Evolutionary conservation across 2,113 vertebrate genomes (phyloP), one percentile per base, ranked within the genome.

Genomic region (Stercorarius parasiticus): DNA sequence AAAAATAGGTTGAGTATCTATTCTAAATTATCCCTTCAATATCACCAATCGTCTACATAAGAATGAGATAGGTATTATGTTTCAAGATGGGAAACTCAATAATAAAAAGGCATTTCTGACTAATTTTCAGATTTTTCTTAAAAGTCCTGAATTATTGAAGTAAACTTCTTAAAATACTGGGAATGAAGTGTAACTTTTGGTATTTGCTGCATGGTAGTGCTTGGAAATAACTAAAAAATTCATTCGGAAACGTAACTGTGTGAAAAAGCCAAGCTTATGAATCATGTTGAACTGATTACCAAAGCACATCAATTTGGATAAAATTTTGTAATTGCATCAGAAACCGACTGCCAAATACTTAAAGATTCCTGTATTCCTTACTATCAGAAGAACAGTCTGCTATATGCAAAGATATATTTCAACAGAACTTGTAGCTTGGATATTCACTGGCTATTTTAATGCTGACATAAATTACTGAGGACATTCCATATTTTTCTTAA

Each of bases 401-500:
- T 81, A 26, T 70, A 38, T 50, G 34, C 8, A 49, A 83, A 73
- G 49, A 69, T 64, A 2, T 5, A 86, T 81, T 95, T 91, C 64
- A 86, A n/a, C 40, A 79, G 26, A 76, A 53, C 1, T 2, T 58
- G 22, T 59, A 53, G 34, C 15, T 64, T 74, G 43, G 20, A 55
- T 89, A 87, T 45, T 86, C 36, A 32, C 34, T 86, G 65, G 5
- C 19, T 86, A 30, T 89, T 93, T 94, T 65, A 76, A 65, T 49
- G 11, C 52, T 82, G n/a, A 53, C 32, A 71, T 52, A 69, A 84
- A 85, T 88, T 87, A 72, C 43, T 73, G 77, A 76, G 65, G 32
- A 26, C 19, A 52, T 89, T 93, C 56, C 56, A 9, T 78, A 36
- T 78, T 92, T 97, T 94, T 90, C 90, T 88, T 86, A 92, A 65